These are phyloP conservation scores for Temnothorax longispinosus DNA, from an alignment of 1,140 invertebrate genomes.

Conservation along the genomic window DNA sequence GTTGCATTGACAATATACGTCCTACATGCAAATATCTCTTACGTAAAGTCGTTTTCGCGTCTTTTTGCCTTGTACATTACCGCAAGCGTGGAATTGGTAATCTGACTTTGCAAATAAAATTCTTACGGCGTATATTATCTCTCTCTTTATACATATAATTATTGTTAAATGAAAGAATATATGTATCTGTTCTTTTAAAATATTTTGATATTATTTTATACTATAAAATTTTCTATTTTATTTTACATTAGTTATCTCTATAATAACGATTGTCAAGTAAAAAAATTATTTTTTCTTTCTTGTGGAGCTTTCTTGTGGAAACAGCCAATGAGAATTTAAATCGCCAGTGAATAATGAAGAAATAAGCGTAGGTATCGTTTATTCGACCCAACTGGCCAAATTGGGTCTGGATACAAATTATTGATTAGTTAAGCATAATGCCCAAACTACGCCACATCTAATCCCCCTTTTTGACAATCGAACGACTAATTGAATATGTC, in stretches of 20 bases:
- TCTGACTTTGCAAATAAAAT: constrained; percentile 1
- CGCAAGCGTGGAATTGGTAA: constrained; percentile 16
- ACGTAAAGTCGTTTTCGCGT: constrained; percentile 9
- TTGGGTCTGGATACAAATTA: too few relatives aligned
- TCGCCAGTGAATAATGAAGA: too few relatives aligned
- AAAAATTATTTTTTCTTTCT: not conserved
- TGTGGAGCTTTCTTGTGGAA: not conserved
- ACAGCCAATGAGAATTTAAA: not conserved
- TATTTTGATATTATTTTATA: too few relatives aligned
- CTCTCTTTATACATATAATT: not conserved
- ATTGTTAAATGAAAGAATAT: not conserved
- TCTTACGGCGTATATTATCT: not conserved
- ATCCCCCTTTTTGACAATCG: too few relatives aligned
- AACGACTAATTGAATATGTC: too few relatives aligned
- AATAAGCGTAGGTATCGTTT: too few relatives aligned
- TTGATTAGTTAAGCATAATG: too few relatives aligned
- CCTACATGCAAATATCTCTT: constrained; percentile 37
- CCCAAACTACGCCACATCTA: too few relatives aligned
- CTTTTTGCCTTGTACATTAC: not conserved
- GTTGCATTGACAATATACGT: constrained; percentile 21
- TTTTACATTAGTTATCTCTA: not conserved
- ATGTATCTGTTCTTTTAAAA: not conserved
- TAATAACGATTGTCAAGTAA: too few relatives aligned
- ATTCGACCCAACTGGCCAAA: too few relatives aligned
- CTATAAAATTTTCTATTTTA: not conserved